A percentile compares a stretch with the other conserved stretches of the same genome.
Conservation (phyloP, 2,888 invertebrate species). For the Dexiosoma caninum region DNA sequence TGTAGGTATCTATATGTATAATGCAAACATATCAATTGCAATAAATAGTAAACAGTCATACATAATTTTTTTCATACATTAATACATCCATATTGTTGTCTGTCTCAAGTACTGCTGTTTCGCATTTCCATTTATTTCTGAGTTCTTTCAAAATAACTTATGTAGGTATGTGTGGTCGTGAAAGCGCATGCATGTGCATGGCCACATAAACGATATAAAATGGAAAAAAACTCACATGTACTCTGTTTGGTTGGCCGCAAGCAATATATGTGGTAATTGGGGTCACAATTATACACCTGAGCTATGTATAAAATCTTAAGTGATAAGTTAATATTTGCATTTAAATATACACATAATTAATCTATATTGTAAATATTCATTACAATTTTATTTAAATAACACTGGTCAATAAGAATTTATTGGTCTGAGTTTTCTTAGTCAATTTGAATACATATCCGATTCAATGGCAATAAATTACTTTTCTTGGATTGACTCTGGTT, state of each 20-base stretch:
- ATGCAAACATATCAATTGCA: too few species aligned
- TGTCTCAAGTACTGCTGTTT: slow-evolving; percentile 22
- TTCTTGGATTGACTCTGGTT: too few species aligned
- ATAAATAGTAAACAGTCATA: not conserved
- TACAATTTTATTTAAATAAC: not conserved
- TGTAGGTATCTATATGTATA: too few species aligned
- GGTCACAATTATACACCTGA: slow-evolving; percentile 56
- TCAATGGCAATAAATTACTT: too few species aligned
- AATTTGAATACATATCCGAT: too few species aligned
- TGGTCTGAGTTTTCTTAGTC: too few species aligned
- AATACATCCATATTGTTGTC: too few species aligned
- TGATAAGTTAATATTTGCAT: slow-evolving; percentile 53
- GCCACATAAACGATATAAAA: too few species aligned
- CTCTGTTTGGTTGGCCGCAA: slow-evolving; percentile 46
- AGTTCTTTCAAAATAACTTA: not conserved
- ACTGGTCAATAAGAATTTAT: too few species aligned
- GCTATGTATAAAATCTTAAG: slow-evolving; percentile 54
- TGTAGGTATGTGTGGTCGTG: not conserved
- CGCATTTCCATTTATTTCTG: not conserved
- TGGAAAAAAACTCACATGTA: slow-evolving; percentile 19
- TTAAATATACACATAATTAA: slow-evolving; percentile 32
- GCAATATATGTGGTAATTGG: slow-evolving; percentile 46
- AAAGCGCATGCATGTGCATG: not conserved
- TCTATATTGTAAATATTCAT: slow-evolving; percentile 14
- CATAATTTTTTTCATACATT: too few species aligned